Conservation (phyloP, 37 sponge, comb jelly and placozoan species). For the Aplysina aerophoba region DNA sequence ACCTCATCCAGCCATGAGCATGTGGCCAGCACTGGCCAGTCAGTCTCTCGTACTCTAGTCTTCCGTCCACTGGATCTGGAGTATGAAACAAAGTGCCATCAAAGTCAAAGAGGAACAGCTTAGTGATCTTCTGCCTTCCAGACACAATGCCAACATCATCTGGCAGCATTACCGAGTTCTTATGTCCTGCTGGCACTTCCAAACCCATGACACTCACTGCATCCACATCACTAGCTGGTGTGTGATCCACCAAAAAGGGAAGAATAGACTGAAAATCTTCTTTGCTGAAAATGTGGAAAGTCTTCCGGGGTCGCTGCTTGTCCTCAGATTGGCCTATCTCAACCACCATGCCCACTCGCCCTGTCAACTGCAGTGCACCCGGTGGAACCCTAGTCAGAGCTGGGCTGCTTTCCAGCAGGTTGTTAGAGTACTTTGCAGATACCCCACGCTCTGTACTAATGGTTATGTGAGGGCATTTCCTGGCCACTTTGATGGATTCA, state of each 20-base stretch:
- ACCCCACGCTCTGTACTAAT: conserved; percentile 55
- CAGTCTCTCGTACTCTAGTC: conserved; percentile 53
- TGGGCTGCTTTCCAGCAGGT: conserved; percentile 49
- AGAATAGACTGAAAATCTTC: not conserved
- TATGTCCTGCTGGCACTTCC: not conserved
- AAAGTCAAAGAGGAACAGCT: conserved; percentile 87
- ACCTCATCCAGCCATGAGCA: conserved; percentile 57
- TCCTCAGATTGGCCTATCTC: not conserved
- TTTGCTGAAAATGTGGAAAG: conserved; percentile 19
- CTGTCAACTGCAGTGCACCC: not conserved
- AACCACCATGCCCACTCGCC: conserved; percentile 29
- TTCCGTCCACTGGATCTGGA: conserved; percentile 65
- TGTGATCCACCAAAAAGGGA: conserved; percentile 14
- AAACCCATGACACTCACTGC: too few species aligned
- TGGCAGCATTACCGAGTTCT: not conserved
- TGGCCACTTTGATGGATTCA: conserved; percentile 33
- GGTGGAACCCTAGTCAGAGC: not conserved
- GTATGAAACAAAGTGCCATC: conserved; percentile 84
- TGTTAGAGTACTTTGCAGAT: conserved; percentile 65
- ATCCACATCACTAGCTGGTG: not conserved
- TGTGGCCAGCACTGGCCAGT: conserved; percentile 77
- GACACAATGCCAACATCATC: conserved; percentile 40
- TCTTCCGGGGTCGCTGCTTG: not conserved
- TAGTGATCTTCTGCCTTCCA: conserved; percentile 54
- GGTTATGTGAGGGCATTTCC: conserved; percentile 82